Percentiles rank a stretch among this genome's conserved stretches.
Conservation (phyloP, 2,888 invertebrate genomes). For the Drosophila demipolita region DNA sequence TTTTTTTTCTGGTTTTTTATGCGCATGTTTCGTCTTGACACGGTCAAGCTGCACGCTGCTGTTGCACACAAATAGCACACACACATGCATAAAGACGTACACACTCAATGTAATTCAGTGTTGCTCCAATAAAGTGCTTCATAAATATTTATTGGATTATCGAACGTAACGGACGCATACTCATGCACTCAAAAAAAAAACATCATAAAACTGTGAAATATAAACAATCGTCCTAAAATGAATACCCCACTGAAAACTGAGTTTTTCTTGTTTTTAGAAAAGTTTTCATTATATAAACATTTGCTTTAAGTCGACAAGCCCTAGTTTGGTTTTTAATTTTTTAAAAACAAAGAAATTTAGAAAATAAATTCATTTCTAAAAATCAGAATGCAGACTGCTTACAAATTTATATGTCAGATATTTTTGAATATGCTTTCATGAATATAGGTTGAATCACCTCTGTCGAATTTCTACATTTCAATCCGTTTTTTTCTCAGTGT, state of each 20-base stretch:
- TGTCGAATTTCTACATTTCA: not conserved
- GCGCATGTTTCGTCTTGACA: conserved; percentile 44
- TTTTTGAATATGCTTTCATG: not conserved
- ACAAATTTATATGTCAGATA: not conserved
- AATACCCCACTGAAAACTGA: not conserved
- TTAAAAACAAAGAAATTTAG: not conserved
- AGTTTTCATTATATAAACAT: not conserved
- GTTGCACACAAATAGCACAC: conserved; percentile 26
- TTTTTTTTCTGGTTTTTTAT: conserved; percentile 12
- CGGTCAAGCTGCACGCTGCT: conserved; percentile 42
- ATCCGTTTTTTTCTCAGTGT: not conserved
- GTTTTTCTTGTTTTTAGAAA: not conserved
- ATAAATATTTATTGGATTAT: conserved; percentile 83
- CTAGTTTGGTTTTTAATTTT: not conserved
- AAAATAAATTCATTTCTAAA: not conserved
- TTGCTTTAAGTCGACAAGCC: not conserved
- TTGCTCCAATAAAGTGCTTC: conserved; percentile 81
- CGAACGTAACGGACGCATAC: conserved; percentile 60
- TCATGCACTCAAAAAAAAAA: conserved; percentile 18
- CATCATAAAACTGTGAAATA: not conserved
- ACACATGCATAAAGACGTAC: conserved; percentile 24
- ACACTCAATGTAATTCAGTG: conserved; percentile 78
- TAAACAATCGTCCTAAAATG: not conserved
- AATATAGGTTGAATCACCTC: not conserved
- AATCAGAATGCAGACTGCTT: not conserved